A percentile compares a stretch with the other conserved stretches of the same genome.
Evolutionary conservation across 2,113 vertebrate species (phyloP).

Genomic region (Emydura subglobosa): DNA sequence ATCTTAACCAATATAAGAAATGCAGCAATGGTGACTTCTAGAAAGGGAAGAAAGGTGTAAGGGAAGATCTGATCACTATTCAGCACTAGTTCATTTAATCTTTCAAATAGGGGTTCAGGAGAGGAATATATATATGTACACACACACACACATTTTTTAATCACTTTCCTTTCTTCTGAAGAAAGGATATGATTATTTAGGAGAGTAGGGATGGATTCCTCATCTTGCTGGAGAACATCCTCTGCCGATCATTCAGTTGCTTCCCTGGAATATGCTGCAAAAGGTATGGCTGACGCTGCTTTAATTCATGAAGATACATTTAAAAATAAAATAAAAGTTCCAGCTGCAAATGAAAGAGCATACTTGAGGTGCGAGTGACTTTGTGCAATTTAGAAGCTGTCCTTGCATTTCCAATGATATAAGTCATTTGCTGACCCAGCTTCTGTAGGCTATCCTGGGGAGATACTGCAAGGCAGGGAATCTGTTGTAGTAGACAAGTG

Average conservation of each 20-base stretch:
- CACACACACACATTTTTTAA: neutral
- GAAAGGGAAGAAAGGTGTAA: neutral
- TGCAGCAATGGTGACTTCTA: neutral
- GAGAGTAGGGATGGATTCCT: conserved; percentile 52
- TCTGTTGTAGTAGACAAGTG: neutral
- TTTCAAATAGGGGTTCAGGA: conserved; percentile 12
- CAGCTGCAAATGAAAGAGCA: fast-evolving
- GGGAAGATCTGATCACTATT: conserved; percentile 21
- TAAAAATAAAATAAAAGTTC: conserved; percentile 10
- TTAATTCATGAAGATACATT: conserved; percentile 31
- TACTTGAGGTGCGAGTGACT: neutral
- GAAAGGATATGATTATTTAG: conserved; percentile 8
- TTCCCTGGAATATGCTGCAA: conserved; percentile 37
- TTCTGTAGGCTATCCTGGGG: neutral
- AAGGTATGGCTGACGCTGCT: conserved; percentile 29
- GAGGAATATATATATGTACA: conserved; percentile 26
- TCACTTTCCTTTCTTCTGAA: conserved; percentile 62
- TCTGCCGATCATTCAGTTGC: conserved; percentile 22
- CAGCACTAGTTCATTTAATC: conserved; percentile 42
- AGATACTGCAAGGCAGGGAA: neutral
- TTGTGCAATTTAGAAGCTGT: neutral
- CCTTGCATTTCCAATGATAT: neutral
- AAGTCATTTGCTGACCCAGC: neutral
- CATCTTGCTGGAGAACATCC: conserved; percentile 54
- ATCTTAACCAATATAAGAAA: neutral